Evolutionary conservation across 2,797 vertebrate genomes (phyloP).

Genomic region (Sebastes miniatus): DNA sequence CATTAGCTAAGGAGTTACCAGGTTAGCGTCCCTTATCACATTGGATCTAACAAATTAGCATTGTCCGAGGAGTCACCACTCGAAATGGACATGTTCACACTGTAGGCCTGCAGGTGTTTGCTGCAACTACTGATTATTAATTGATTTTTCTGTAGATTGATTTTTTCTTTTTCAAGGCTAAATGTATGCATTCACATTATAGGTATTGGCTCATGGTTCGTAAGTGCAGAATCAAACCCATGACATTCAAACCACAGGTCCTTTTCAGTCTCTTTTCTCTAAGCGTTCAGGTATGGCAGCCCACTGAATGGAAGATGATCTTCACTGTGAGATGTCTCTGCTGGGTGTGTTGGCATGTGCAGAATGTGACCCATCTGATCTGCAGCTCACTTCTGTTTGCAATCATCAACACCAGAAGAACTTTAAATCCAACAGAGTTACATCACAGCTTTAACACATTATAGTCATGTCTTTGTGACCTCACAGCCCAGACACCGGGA

Average conservation of each 20-base stretch:
- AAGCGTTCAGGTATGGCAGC: slow-evolving; percentile 27
- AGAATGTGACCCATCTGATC: slow-evolving; percentile 59
- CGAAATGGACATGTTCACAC: no score
- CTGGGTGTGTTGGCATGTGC: slow-evolving; percentile 63
- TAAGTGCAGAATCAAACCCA: background rate
- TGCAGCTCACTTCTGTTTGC: slow-evolving; percentile 17
- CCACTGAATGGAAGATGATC: slow-evolving; percentile 60
- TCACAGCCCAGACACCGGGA: no score
- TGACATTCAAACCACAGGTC: slow-evolving; percentile 20
- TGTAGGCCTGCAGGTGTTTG: background rate
- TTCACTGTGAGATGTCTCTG: slow-evolving; percentile 48
- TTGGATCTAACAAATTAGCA: slow-evolving; percentile 9
- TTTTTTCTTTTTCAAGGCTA: background rate
- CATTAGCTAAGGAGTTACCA: background rate
- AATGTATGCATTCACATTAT: background rate
- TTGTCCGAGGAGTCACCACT: background rate
- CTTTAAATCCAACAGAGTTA: background rate
- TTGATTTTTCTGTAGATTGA: background rate
- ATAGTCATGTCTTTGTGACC: background rate
- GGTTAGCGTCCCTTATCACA: slow-evolving; percentile 10
- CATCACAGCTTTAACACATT: slow-evolving; percentile 4
- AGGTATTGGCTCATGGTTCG: background rate
- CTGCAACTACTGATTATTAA: background rate
- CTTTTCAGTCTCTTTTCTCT: slow-evolving; percentile 33
- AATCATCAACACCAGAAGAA: slow-evolving; percentile 23